Percentiles rank a stretch among this genome's conserved stretches.
Evolutionary conservation across 1,140 invertebrate genomes (phyloP).

Genomic region (Elysia chlorotica): DNA sequence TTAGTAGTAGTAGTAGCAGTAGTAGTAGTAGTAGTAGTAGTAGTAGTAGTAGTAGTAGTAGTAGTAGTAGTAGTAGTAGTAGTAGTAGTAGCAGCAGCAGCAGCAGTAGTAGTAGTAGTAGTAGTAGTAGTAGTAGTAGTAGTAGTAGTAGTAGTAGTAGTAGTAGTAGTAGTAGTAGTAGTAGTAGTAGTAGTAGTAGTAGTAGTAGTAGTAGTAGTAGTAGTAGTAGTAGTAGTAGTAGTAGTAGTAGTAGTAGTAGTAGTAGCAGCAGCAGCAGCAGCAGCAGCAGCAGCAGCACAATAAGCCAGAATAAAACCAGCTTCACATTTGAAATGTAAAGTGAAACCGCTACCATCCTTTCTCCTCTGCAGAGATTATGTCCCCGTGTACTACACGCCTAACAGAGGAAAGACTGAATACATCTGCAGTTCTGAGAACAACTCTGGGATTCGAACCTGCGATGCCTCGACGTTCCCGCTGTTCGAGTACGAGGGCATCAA

Average conservation of each 20-base stretch:
- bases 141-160: not conserved
- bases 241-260: not conserved
- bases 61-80: not conserved
- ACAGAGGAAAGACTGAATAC: conserved; percentile 86
- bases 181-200: not conserved
- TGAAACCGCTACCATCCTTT: not conserved
- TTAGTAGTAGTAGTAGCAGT: not conserved
- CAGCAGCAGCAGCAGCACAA: too few species aligned
- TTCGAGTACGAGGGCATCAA: conserved; percentile 72
- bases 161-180: conserved; percentile 16
- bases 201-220: conserved; percentile 14
- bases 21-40: not conserved
- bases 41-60: conserved; percentile 4
- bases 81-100: not conserved
- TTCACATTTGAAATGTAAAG: too few species aligned
- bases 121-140: not conserved
- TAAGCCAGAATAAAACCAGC: too few species aligned
- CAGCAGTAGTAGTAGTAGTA: not conserved
- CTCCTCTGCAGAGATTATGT: conserved; percentile 11
- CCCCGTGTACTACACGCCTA: conserved; percentile 22
- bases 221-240: not conserved
- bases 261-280: too few species aligned
- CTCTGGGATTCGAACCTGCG: conserved; percentile 94
- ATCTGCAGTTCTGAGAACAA: conserved; percentile 94
- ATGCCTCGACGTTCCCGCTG: conserved; percentile 82